Percentiles rank a stretch among this genome's conserved stretches.
Evolutionary conservation across 2,113 vertebrate species (phyloP).

Genomic region (Lutjanus erythropterus): DNA sequence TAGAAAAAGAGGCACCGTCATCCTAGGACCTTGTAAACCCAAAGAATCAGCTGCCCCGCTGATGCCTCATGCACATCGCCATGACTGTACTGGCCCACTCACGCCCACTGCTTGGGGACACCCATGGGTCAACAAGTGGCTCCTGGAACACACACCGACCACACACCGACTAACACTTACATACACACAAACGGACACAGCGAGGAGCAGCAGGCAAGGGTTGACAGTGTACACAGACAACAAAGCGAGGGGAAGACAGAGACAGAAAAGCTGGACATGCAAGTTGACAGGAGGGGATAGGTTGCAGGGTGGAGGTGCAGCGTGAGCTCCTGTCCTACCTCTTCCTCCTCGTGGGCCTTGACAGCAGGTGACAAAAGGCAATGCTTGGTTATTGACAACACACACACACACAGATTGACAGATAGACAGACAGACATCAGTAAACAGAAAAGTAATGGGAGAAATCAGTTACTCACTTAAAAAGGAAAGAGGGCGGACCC

Average conservation of each 20-base stretch:
- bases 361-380: constrained; percentile 93
- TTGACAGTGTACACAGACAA: constrained; percentile 18
- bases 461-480: constrained; percentile 51
- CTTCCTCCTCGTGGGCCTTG: constrained; percentile 96
- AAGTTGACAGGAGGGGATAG: too few relatives aligned
- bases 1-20: constrained; percentile 14
- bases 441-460: constrained; percentile 47
- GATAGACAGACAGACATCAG: constrained; percentile 48
- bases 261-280: constrained; percentile 66
- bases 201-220: constrained; percentile 32
- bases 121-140: constrained; percentile 37
- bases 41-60: constrained; percentile 39
- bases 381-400: constrained; percentile 89
- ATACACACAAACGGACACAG: constrained; percentile 16
- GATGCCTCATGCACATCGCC: constrained; percentile 49
- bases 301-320: constrained; percentile 42
- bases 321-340: constrained; percentile 90
- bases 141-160: constrained; percentile 35
- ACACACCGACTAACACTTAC: constrained; percentile 26
- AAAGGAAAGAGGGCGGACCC: neutral
- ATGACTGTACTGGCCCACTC: constrained; percentile 17
- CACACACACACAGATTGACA: constrained; percentile 44
- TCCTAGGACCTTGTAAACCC: constrained; percentile 50
- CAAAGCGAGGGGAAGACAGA: constrained; percentile 64
- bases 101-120: neutral